A percentile compares a stretch with the other conserved stretches of the same genome.
phyloP scores from a whole-genome alignment of 2,888 invertebrate species.

The Acrobasis consociella region DNA sequence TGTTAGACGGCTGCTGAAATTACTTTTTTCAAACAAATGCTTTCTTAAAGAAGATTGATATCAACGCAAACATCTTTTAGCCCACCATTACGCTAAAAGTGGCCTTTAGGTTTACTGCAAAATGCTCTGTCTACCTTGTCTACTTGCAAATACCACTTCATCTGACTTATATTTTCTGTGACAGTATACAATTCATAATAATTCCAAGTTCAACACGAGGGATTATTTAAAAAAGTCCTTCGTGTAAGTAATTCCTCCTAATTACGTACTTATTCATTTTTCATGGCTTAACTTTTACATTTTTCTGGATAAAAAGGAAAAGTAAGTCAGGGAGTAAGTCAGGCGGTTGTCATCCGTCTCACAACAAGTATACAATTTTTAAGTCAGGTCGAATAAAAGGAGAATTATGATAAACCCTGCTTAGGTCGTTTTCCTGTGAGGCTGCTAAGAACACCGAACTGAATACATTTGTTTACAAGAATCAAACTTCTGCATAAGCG shows the following conservation, averaged over 20 bases:
- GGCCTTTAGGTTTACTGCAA: no score
- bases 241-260: slow-evolving; percentile 19
- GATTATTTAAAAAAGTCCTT: slow-evolving; percentile 9
- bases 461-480: slow-evolving; percentile 23
- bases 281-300: slow-evolving; percentile 20
- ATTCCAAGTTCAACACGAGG: slow-evolving; percentile 6
- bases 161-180: background rate
- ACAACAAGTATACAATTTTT: slow-evolving; percentile 48
- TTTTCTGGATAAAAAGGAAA: slow-evolving; percentile 22
- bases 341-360: slow-evolving; percentile 31
- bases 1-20: no score
- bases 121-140: no score
- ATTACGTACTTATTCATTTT: slow-evolving; percentile 23
- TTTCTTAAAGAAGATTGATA: no score
- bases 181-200: slow-evolving; percentile 2
- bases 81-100: no score
- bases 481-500: no score
- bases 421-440: slow-evolving; percentile 43
- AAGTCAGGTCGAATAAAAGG: slow-evolving; percentile 52
- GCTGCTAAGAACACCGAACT: slow-evolving; percentile 37
- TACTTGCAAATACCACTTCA: background rate
- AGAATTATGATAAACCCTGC: slow-evolving; percentile 54
- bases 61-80: no score
- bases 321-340: slow-evolving; percentile 39
- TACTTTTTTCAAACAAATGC: no score